phyloP scores from a whole-genome alignment of 2,797 vertebrate genomes.

The Acanthurus leucopareius region DNA sequence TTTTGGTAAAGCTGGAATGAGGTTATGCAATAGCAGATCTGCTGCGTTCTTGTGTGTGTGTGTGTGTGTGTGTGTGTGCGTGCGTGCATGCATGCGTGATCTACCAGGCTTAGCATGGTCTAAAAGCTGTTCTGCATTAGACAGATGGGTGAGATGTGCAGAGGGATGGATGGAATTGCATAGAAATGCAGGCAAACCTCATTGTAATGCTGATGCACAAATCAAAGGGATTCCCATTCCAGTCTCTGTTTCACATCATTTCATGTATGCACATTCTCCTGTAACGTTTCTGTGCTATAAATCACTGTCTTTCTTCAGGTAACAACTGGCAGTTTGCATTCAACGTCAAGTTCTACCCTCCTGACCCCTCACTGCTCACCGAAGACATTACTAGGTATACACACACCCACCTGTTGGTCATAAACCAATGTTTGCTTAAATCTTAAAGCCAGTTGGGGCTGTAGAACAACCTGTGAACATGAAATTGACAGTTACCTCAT shows the following conservation, averaged over 20 bases:
- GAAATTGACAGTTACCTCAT: neutral
- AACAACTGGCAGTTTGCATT: slow-evolving; percentile 96
- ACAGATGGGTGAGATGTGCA: slow-evolving; percentile 22
- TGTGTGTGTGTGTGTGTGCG: neutral
- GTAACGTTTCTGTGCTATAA: neutral
- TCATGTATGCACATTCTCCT: neutral
- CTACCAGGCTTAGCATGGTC: slow-evolving; percentile 46
- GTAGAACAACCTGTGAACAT: slow-evolving; percentile 2
- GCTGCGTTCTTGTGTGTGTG: slow-evolving; percentile 1
- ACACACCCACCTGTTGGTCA: neutral
- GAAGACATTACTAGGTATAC: slow-evolving; percentile 98
- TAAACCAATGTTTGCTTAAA: neutral
- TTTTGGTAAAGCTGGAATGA: slow-evolving; percentile 22
- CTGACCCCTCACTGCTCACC: slow-evolving; percentile 94
- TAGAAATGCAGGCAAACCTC: neutral
- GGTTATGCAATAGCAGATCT: slow-evolving; percentile 54
- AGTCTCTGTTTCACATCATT: neutral
- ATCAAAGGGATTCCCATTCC: neutral
- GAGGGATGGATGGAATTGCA: slow-evolving; percentile 20
- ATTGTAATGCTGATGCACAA: neutral
- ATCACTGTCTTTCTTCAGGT: slow-evolving; percentile 80
- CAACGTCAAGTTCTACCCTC: slow-evolving; percentile 98
- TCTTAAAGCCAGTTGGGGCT: neutral
- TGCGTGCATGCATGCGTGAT: slow-evolving; percentile 6
- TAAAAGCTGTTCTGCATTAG: slow-evolving; percentile 67